A percentile compares a stretch with the other conserved stretches of the same genome.
These are phyloP conservation scores for Zaprionus lachaisei DNA, from an alignment of 1,140 invertebrate species.

Conservation along the genomic window DNA sequence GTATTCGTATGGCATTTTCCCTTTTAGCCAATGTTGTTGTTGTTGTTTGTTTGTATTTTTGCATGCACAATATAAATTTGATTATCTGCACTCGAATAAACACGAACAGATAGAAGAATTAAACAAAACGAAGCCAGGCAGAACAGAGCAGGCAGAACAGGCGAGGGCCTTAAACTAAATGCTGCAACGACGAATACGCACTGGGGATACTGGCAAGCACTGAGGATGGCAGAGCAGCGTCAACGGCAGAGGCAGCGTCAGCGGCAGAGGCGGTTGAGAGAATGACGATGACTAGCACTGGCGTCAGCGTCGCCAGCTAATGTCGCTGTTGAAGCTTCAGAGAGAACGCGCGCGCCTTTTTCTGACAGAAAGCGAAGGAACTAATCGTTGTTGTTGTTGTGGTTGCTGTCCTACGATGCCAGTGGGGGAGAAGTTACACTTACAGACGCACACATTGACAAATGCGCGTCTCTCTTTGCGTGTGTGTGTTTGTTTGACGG, in stretches of 20 bases:
- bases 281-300: slow-evolving; percentile 60
- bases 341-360: slow-evolving; percentile 68
- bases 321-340: slow-evolving; percentile 62
- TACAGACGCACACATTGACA: background rate
- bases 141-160: slow-evolving; percentile 32
- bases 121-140: slow-evolving; percentile 54
- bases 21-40: slow-evolving; percentile 8
- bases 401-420: slow-evolving; percentile 24
- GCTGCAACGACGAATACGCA: slow-evolving; percentile 44
- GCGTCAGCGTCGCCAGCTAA: slow-evolving; percentile 72
- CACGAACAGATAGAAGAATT: slow-evolving; percentile 61
- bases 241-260: slow-evolving; percentile 26
- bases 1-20: slow-evolving; percentile 58
- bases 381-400: slow-evolving; percentile 26
- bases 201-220: slow-evolving; percentile 51
- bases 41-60: slow-evolving; percentile 29
- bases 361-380: slow-evolving; percentile 51
- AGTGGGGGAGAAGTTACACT: slow-evolving; percentile 54
- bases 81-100: slow-evolving; percentile 75
- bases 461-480: background rate
- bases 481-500: slow-evolving; percentile 47
- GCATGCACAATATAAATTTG: slow-evolving; percentile 76
- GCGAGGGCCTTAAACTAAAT: slow-evolving; percentile 39
- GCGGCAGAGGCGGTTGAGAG: slow-evolving; percentile 57
- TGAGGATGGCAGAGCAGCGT: slow-evolving; percentile 41